Evolutionary conservation across 2,888 invertebrate genomes (phyloP), one percentile per base, ranked within the genome.

Genomic region (Nomada lathburiana): DNA sequence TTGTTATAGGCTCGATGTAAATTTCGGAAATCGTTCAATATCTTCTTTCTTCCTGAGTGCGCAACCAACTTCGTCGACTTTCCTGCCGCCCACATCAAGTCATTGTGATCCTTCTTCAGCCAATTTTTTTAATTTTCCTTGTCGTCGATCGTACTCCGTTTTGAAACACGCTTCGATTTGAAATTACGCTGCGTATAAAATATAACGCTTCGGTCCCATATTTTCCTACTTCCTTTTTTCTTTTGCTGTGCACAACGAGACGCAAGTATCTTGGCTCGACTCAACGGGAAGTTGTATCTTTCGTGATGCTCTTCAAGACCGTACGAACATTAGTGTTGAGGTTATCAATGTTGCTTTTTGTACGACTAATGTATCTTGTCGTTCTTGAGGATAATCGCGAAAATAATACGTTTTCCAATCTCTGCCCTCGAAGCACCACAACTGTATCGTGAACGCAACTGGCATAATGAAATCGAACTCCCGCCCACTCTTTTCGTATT

Each of bases 1-100:
- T 90, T 90, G 89, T 92, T 90, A 92, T 93, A 93, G 93, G 92
- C 93, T 93, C 92, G 91, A 92, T 91, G 92, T 92, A 82, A 79
- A 80, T 63, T 85, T 76, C 63, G 73, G 77, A 86, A 89, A 87
- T 67, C 63, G 67, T 71, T 63, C 82, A 81, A 80, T 67, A 74
- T 78, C 79, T 68, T 76, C 62, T 83, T 88, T 89, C 82, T 90
- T 91, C 89, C 89, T 88, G 92, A 92, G 92, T 92, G 92, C 92
- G 92, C 92, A 91, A 91, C 93, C 90, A 90, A 91, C 89, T 85
- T 88, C 83, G 83, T 86, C 79, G 67, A 76, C 80, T 80, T 82
- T 68, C 75, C 83, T 80, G 86, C 83, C 85, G 84, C 36, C 70
- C 72, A 79, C 79, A 80, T 76, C 67, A 60, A n/a, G 5, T 70